Evolutionary conservation across 2,888 invertebrate species (phyloP).

Genomic region (Globia sparganii): DNA sequence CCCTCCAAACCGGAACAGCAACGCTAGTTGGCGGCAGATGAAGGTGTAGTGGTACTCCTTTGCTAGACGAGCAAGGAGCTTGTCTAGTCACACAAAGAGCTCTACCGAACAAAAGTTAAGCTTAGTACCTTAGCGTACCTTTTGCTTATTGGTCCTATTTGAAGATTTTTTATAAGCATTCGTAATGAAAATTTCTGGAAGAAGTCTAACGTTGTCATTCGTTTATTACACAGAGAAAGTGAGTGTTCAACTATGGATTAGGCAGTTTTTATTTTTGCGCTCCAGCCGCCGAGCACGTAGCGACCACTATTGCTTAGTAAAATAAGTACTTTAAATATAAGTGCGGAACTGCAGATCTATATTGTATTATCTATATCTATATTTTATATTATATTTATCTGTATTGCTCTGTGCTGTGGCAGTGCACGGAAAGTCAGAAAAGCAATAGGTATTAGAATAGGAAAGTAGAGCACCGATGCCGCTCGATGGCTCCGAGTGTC

Average conservation of each 20-base stretch:
- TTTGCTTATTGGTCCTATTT: background rate
- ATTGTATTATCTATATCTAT: no score
- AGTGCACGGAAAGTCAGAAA: background rate
- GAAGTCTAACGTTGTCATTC: background rate
- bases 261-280: background rate
- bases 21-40: background rate
- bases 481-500: background rate
- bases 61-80: background rate
- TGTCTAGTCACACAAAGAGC: background rate
- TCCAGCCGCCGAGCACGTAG: background rate
- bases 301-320: background rate
- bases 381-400: no score
- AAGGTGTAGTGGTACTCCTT: background rate
- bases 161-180: background rate
- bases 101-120: no score
- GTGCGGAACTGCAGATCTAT: background rate
- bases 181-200: background rate
- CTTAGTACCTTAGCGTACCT: background rate
- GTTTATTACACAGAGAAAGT: background rate
- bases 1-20: background rate
- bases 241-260: background rate
- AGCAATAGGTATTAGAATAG: background rate
- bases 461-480: constrained; percentile 6
- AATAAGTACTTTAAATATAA: background rate
- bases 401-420: background rate